Conservation (phyloP, 2,797 vertebrate genomes). For the Xenops minutus region DNA sequence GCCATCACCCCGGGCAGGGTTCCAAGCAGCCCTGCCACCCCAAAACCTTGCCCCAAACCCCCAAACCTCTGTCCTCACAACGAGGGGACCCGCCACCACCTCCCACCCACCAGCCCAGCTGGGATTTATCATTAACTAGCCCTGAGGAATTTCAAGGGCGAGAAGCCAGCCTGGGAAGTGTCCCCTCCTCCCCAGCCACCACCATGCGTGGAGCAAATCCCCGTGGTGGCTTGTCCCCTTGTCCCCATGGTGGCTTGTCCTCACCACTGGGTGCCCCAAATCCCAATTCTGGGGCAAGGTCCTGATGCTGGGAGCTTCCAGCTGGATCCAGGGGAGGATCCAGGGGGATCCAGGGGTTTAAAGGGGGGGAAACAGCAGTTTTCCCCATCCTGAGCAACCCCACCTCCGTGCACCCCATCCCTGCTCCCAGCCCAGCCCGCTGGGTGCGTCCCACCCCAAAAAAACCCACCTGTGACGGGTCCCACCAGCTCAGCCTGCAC, state of each 20-base stretch:
- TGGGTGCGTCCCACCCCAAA: background rate
- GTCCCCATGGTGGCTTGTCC: background rate
- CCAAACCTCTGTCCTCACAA: background rate
- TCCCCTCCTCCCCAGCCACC: background rate
- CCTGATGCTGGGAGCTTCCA: background rate
- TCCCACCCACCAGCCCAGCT: background rate
- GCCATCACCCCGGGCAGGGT: background rate
- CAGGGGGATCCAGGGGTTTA: background rate
- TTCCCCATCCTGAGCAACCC: background rate
- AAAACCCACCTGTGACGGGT: background rate
- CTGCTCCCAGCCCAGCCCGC: background rate
- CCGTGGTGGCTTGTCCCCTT: background rate
- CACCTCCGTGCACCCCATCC: background rate
- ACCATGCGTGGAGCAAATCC: accelerated
- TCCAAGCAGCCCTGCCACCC: background rate
- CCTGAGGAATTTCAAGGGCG: conserved; percentile 1
- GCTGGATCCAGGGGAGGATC: background rate
- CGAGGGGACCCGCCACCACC: accelerated
- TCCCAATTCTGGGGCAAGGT: accelerated
- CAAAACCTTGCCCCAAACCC: background rate
- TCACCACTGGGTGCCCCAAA: background rate
- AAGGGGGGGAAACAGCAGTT: accelerated
- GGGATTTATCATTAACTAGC: conserved; percentile 23
- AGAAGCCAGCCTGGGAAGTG: background rate
- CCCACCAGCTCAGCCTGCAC: background rate